Conservation (phyloP, 2,797 vertebrate species). For the Macrochelys suwanniensis region DNA sequence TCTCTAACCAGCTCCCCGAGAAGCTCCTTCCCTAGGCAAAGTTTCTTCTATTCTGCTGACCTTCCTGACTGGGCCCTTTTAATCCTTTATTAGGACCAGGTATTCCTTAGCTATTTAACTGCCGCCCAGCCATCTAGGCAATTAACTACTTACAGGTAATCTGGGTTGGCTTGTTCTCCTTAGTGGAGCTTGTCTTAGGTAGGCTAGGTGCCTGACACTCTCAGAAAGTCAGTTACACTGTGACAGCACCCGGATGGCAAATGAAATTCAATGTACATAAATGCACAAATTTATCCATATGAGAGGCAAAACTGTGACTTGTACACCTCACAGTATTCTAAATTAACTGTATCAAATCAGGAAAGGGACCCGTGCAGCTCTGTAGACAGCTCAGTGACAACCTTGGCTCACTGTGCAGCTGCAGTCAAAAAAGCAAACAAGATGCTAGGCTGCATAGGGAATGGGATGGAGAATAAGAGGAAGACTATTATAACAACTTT, state of each 20-base stretch:
- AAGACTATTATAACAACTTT: neutral
- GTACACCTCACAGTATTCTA: neutral
- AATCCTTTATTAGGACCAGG: neutral
- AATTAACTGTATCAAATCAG: neutral
- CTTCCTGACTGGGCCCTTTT: neutral
- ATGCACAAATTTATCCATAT: neutral
- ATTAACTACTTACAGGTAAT: neutral
- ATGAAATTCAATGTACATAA: neutral
- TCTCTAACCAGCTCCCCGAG: too few species aligned
- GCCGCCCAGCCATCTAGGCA: neutral
- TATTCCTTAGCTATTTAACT: neutral
- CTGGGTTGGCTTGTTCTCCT: neutral
- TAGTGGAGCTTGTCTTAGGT: neutral
- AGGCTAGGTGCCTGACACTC: neutral
- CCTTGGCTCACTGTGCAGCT: neutral
- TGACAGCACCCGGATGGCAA: neutral
- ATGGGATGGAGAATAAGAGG: neutral
- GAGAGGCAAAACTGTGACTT: too few species aligned
- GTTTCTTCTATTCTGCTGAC: neutral
- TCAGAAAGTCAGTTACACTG: neutral
- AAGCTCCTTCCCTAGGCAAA: neutral
- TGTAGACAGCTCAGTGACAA: neutral
- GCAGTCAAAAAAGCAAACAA: neutral
- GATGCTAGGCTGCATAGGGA: neutral
- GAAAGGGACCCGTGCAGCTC: neutral